Evolutionary conservation across 2,797 vertebrate species (phyloP).

Genomic region (Delichon dasypus): DNA sequence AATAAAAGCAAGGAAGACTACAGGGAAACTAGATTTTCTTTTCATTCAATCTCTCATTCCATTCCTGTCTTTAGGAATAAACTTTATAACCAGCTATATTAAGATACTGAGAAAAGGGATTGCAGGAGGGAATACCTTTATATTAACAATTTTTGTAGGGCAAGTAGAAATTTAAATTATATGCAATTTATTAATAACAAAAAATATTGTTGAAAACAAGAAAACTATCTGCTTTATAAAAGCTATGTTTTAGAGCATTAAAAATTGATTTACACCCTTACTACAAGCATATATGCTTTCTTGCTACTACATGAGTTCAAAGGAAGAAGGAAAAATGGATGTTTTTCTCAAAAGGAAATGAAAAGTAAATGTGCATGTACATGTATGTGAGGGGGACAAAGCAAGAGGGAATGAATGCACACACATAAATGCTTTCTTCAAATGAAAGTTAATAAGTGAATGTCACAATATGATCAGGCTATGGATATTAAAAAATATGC

Average conservation of each 20-base stretch:
- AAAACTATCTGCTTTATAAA: background rate
- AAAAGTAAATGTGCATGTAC: background rate
- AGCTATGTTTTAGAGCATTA: background rate
- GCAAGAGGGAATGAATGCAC: background rate
- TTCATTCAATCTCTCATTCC: background rate
- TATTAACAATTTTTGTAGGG: background rate
- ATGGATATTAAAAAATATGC: background rate
- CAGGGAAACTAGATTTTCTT: background rate
- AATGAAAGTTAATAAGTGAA: background rate
- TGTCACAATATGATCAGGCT: background rate
- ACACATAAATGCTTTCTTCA: background rate
- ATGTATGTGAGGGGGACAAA: background rate
- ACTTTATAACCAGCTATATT: background rate
- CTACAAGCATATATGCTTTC: background rate
- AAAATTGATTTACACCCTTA: background rate
- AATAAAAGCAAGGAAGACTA: background rate
- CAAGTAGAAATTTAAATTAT: background rate
- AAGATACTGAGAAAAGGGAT: background rate
- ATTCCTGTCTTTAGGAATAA: background rate
- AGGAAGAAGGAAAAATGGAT: background rate
- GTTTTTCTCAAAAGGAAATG: background rate
- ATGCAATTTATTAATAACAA: background rate
- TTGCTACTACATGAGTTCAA: background rate
- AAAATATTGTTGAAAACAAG: background rate
- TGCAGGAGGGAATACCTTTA: background rate